Conservation (phyloP, 2,888 invertebrate genomes). For the Polyommatus icarus region DNA sequence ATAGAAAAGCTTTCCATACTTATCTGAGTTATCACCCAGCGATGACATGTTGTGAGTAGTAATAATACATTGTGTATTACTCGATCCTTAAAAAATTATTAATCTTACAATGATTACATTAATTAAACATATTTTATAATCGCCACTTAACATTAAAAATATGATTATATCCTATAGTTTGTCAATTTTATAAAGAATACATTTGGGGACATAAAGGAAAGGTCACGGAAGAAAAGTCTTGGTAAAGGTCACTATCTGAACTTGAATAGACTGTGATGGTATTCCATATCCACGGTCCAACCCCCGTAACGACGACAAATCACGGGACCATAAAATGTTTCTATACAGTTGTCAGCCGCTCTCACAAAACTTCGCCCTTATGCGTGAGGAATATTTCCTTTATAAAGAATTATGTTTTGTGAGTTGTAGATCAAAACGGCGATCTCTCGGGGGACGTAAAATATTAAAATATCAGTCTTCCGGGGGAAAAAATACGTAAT, state of each 20-base stretch:
- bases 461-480: conserved; percentile 72
- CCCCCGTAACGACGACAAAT: conserved; percentile 41
- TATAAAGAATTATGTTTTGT: conserved; percentile 58
- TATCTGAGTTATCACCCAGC: neutral
- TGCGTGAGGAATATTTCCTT: conserved; percentile 58
- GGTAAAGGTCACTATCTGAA: neutral
- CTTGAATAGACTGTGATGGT: neutral
- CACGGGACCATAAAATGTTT: conserved; percentile 61
- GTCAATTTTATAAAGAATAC: neutral
- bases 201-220: neutral
- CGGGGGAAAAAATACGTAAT: conserved; percentile 63
- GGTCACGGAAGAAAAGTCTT: neutral
- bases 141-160: neutral
- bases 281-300: neutral
- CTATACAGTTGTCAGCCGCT: conserved; percentile 58
- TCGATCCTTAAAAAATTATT: neutral
- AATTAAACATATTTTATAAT: neutral
- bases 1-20: neutral
- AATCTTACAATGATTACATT: no score
- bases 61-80: neutral
- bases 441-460: conserved; percentile 54
- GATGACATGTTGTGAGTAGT: neutral
- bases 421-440: conserved; percentile 70
- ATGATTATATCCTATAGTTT: neutral
- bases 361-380: conserved; percentile 54